Conservation (phyloP, 2,888 invertebrate genomes). For the Microchrysa polita region DNA sequence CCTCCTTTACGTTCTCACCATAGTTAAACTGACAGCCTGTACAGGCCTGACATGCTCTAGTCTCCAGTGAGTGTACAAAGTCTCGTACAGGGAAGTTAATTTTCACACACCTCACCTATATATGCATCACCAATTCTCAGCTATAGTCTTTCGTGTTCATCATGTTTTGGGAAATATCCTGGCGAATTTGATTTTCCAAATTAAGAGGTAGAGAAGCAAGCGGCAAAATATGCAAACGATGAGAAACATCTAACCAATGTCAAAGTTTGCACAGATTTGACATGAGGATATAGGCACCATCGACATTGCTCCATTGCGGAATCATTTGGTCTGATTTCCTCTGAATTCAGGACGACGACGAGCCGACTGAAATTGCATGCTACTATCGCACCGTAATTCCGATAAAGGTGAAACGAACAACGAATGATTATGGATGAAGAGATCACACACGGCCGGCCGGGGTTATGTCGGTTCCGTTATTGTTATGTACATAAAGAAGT, state of each 20-base stretch:
- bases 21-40: neutral
- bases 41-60: neutral
- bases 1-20: neutral
- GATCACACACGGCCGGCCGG: no score
- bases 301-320: no score
- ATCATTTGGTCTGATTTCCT: slow-evolving; percentile 12
- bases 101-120: neutral
- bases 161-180: neutral
- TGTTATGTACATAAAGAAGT: neutral
- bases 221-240: slow-evolving; percentile 26
- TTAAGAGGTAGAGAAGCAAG: no score
- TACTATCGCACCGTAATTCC: no score
- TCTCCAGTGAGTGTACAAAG: neutral
- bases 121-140: slow-evolving; percentile 10
- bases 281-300: slow-evolving; percentile 16
- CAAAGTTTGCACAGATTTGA: slow-evolving; percentile 44
- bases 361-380: neutral
- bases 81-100: neutral
- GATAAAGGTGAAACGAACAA: neutral
- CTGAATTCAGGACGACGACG: neutral
- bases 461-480: neutral
- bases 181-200: neutral
- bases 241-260: slow-evolving; percentile 38
- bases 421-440: neutral
- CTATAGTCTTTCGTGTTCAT: slow-evolving; percentile 4